Percentiles rank a stretch among this genome's conserved stretches.
Evolutionary conservation across 2,888 invertebrate genomes (phyloP).

Genomic region (Belgica antarctica): DNA sequence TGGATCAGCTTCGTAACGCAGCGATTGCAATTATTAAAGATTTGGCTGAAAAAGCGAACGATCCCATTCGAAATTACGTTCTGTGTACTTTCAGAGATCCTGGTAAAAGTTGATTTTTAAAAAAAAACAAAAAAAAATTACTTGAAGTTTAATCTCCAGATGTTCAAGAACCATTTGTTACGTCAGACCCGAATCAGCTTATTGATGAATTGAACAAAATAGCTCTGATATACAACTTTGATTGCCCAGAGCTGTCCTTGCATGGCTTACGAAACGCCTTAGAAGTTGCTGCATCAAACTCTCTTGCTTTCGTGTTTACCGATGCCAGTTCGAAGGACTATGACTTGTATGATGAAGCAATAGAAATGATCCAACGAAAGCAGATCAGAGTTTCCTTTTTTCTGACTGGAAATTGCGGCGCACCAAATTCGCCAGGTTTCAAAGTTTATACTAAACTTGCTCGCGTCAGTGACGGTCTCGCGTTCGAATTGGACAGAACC

Average conservation of each 20-base stretch:
- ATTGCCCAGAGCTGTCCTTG: slow-evolving; percentile 72
- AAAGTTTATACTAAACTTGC: slow-evolving; percentile 61
- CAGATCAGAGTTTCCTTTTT: slow-evolving; percentile 71
- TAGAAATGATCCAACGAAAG: slow-evolving; percentile 64
- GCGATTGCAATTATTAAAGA: slow-evolving; percentile 67
- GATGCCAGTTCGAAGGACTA: slow-evolving; percentile 69
- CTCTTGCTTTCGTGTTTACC: slow-evolving; percentile 73
- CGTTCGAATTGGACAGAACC: not conserved
- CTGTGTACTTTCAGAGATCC: slow-evolving; percentile 76
- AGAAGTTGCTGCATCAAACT: slow-evolving; percentile 63
- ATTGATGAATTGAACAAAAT: slow-evolving; percentile 60
- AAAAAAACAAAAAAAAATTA: slow-evolving; percentile 62
- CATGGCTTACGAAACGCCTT: slow-evolving; percentile 65
- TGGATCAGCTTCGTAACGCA: slow-evolving; percentile 65
- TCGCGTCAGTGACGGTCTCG: not conserved
- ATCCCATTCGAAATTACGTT: slow-evolving; percentile 69
- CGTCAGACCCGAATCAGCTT: slow-evolving; percentile 61
- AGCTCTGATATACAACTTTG: slow-evolving; percentile 59
- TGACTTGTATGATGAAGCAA: not conserved
- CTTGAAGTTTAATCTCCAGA: slow-evolving; percentile 51
- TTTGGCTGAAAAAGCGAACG: slow-evolving; percentile 61
- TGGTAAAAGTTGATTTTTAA: no score
- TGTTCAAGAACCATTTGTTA: slow-evolving; percentile 64
- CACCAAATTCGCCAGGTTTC: slow-evolving; percentile 62
- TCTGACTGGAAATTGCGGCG: slow-evolving; percentile 69